Evolutionary conservation across 1,140 invertebrate species (phyloP).

Genomic region (Metopolophium dirhodum): DNA sequence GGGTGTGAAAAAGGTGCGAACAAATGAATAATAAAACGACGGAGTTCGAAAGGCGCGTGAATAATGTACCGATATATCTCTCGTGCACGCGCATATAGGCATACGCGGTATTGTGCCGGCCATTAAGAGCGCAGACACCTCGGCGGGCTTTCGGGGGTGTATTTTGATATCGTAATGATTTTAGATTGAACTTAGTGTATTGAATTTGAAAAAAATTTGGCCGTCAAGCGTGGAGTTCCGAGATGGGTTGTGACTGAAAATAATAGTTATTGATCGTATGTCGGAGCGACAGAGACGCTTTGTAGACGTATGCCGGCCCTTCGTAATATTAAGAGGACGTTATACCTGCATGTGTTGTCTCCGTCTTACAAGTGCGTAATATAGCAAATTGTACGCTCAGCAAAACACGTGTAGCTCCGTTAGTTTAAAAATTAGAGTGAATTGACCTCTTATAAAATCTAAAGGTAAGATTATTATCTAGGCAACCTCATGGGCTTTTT

Average conservation of each 20-base stretch:
- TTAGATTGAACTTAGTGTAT: background rate
- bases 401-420: too few relatives aligned
- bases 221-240: background rate
- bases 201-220: background rate
- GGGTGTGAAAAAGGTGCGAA: constrained; percentile 36
- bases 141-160: background rate
- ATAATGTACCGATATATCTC: constrained; percentile 17
- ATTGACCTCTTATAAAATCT: too few relatives aligned
- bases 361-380: too few relatives aligned
- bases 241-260: background rate
- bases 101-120: background rate
- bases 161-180: background rate
- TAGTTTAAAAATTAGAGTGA: too few relatives aligned
- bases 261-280: background rate
- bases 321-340: too few relatives aligned
- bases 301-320: background rate
- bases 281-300: background rate
- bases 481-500: too few relatives aligned
- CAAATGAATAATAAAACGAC: constrained; percentile 52
- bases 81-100: background rate
- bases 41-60: constrained; percentile 20
- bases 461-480: too few relatives aligned
- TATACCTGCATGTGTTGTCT: too few relatives aligned
- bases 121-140: background rate
- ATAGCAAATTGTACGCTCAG: too few relatives aligned